Conservation (phyloP, 2,113 vertebrate genomes). For the Spea multiplicata region DNA sequence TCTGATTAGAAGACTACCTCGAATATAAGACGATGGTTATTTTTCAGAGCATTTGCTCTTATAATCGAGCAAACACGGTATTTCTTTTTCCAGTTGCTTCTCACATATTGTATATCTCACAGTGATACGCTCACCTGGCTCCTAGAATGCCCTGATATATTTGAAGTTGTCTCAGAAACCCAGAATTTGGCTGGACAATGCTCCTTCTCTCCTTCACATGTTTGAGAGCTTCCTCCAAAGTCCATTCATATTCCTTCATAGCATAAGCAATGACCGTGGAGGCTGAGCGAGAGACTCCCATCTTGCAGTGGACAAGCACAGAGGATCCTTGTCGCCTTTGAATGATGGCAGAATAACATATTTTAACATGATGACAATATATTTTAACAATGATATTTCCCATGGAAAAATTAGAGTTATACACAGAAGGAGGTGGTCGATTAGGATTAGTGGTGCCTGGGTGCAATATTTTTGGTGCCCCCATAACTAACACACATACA, state of each 20-base stretch:
- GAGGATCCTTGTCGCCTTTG: conserved; percentile 72
- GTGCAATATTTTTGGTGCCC: too few species aligned
- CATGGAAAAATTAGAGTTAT: too few species aligned
- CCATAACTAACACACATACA: too few species aligned
- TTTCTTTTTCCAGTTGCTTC: not conserved
- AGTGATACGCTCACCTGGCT: conserved; percentile 72
- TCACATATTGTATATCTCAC: not conserved
- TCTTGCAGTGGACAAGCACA: conserved; percentile 90
- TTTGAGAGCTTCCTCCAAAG: conserved; percentile 72
- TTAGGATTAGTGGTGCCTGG: too few species aligned
- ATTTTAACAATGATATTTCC: too few species aligned
- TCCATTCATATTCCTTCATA: conserved; percentile 89
- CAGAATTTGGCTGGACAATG: conserved; percentile 81
- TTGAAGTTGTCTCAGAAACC: conserved; percentile 89
- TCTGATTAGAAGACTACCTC: too few species aligned
- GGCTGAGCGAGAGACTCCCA: conserved; percentile 91
- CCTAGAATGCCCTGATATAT: conserved; percentile 89
- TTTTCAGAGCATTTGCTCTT: too few species aligned
- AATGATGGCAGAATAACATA: not conserved
- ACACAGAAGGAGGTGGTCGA: too few species aligned
- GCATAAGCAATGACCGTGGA: conserved; percentile 88
- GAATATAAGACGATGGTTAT: too few species aligned
- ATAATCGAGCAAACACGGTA: not conserved
- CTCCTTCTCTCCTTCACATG: conserved; percentile 76
- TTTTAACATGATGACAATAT: not conserved